Base-by-base conservation (phyloP, 2,888 invertebrate species). In the Tetheella fluctuosa region DNA sequence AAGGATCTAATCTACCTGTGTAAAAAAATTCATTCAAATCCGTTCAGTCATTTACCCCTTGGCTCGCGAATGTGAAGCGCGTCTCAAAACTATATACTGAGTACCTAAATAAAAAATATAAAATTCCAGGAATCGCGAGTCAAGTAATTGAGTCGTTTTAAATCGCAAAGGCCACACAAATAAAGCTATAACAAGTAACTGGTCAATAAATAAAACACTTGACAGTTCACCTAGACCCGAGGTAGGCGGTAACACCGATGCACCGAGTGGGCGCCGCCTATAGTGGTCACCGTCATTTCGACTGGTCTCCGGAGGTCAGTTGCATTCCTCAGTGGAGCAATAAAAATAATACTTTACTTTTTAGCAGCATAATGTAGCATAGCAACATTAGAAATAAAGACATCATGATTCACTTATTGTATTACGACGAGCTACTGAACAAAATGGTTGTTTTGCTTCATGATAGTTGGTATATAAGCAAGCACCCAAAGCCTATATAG, bases 281-380 rank as follows among this genome's bases (percentile, higher is more conserved):
- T 25, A 59, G 66, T 65, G 63, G 73, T 69, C 75, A 69, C 67
- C 73, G 76, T 73, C 77, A 75, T 77, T 80, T 76, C 64, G 67
- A 71, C 72, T 75, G 75, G 48, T 48, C 34, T 15, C 17, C 8
- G 34, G 55, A 81, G 80, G 79, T 80, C 80, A 81, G 75, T 80
- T 67, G 71, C 80, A 79, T 80, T 79, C 76, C 76, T 37, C 12
- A 34, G 20, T 55, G 17, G 17, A 30, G 34, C 20, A 34, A 54
- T 54, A 30, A 34, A 34, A 34, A 55, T 10, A 30, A 34, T 55
- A 37, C 34, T 34, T 54, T 20, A 55, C 25, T 34, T 54, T 34
- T 48, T 48, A 48, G 2, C n/a, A 42, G 17, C 7, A 10, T 10
- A 39, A 39, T 39, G 37, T 2, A n/a, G 6, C 42, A 17, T n/a